Conservation (phyloP, 2,888 invertebrate genomes). For the Aphidoletes aphidimyza region DNA sequence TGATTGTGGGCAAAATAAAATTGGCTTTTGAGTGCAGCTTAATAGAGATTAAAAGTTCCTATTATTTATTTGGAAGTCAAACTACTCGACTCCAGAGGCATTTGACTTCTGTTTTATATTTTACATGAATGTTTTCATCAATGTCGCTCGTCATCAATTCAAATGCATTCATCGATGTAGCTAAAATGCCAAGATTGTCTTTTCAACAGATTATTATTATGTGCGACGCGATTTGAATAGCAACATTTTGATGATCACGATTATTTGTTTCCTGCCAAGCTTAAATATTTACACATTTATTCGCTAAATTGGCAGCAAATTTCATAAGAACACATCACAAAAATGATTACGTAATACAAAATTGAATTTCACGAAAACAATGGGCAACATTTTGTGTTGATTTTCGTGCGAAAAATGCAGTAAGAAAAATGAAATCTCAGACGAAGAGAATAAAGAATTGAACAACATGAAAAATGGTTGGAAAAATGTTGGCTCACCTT, state of each 20-base stretch:
- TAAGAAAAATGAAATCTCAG: neutral
- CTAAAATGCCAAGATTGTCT: neutral
- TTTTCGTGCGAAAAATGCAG: neutral
- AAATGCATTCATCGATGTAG: no score
- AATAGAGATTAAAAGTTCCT: no score
- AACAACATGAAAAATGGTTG: no score
- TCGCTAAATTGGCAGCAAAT: neutral
- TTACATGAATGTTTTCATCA: no score
- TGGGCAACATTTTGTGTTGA: neutral
- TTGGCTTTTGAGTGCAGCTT: no score
- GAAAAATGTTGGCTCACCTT: conserved; percentile 62
- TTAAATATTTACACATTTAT: neutral
- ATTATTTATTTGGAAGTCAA: no score
- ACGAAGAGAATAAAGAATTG: neutral
- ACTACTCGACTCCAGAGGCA: no score
- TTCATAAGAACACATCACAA: neutral
- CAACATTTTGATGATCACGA: conserved; percentile 8
- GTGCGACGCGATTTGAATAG: neutral
- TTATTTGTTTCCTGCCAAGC: conserved; percentile 35
- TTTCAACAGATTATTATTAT: neutral
- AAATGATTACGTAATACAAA: neutral
- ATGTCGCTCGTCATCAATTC: no score
- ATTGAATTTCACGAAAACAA: no score
- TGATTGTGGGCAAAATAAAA: no score
- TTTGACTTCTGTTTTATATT: no score